phyloP scores from a whole-genome alignment of 2,888 invertebrate species.

The Ormia ochracea region DNA sequence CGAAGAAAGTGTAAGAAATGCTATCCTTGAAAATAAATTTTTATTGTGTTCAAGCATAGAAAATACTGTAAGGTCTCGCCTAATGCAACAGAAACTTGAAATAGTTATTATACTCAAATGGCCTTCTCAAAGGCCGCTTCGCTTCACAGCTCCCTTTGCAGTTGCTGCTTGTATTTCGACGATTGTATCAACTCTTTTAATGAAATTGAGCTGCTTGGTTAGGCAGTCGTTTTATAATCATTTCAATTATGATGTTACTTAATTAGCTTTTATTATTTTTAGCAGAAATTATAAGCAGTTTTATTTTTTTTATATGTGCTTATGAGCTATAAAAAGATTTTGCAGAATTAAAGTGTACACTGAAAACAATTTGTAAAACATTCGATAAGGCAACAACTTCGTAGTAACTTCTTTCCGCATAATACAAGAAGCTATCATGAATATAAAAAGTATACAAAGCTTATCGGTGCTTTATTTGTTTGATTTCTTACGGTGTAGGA shows the following conservation, averaged over 20 bases:
- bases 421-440: too few species aligned
- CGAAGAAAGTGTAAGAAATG: too few species aligned
- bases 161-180: neutral
- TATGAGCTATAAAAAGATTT: neutral
- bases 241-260: slow-evolving; percentile 46
- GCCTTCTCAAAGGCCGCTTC: neutral
- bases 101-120: neutral
- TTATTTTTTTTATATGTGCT: neutral
- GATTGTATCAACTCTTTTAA: neutral
- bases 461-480: too few species aligned
- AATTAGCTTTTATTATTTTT: slow-evolving; percentile 42
- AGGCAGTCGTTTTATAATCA: slow-evolving; percentile 39
- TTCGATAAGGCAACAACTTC: too few species aligned
- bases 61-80: too few species aligned
- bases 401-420: too few species aligned
- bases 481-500: too few species aligned
- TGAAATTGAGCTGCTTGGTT: neutral
- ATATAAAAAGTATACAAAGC: too few species aligned
- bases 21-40: too few species aligned
- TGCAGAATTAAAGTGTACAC: neutral
- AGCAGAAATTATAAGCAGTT: neutral
- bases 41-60: too few species aligned
- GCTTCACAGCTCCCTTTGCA: neutral
- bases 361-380: too few species aligned
- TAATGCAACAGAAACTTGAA: neutral